Evolutionary conservation across 2,797 vertebrate genomes (phyloP).

Genomic region (Tangara arthus): DNA sequence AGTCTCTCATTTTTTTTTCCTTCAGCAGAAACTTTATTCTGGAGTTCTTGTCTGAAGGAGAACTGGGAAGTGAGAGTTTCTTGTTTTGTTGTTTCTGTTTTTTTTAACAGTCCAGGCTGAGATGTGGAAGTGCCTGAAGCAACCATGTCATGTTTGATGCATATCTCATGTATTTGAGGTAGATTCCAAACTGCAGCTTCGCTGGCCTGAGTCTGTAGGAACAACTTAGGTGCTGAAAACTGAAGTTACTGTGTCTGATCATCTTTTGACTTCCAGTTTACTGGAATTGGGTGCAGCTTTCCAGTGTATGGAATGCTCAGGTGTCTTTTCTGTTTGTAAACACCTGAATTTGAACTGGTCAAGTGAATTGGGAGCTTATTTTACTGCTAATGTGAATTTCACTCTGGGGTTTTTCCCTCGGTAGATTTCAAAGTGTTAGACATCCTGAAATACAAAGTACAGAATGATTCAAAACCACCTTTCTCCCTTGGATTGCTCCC

Average conservation of each 20-base stretch:
- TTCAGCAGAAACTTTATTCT: not conserved
- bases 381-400: not conserved
- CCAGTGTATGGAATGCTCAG: not conserved
- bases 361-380: not conserved
- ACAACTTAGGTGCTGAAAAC: not conserved
- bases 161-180: not conserved
- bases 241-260: rapidly evolving
- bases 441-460: not conserved
- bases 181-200: not conserved
- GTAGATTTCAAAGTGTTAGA: not conserved
- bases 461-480: not conserved
- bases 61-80: not conserved
- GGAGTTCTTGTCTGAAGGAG: not conserved
- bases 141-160: not conserved
- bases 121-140: not conserved
- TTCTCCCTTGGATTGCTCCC: not conserved
- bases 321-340: not conserved
- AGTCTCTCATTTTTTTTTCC: not conserved
- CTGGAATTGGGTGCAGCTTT: not conserved
- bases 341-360: not conserved
- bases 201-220: not conserved
- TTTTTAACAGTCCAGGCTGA: not conserved
- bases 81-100: not conserved
- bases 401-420: not conserved
- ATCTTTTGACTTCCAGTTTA: not conserved